These are phyloP conservation scores for Conomelus anceps DNA, from an alignment of 2,888 invertebrate species.

Conservation along the genomic window DNA sequence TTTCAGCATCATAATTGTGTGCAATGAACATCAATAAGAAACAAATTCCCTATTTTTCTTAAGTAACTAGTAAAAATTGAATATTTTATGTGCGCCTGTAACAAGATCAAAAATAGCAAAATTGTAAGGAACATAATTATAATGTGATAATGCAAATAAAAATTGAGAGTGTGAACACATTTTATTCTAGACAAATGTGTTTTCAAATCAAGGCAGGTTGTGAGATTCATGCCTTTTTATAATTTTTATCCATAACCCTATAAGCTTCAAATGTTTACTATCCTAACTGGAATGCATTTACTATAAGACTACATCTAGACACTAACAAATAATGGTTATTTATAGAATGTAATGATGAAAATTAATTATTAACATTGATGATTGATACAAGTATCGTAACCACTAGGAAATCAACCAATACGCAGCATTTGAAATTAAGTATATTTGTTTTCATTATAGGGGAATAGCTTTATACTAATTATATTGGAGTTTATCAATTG, in stretches of 20 bases:
- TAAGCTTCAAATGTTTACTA: not conserved
- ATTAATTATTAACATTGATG: not conserved
- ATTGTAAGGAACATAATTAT: not conserved
- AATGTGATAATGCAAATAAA: not conserved
- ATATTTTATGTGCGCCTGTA: not conserved
- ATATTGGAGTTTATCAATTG: no score
- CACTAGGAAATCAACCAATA: no score
- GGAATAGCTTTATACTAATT: no score
- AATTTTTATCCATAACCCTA: not conserved
- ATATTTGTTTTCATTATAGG: no score
- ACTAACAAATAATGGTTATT: not conserved
- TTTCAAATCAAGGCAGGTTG: not conserved
- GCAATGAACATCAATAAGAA: no score
- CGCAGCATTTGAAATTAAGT: no score
- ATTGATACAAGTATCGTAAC: not conserved
- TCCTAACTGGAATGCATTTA: not conserved
- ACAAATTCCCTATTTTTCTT: no score
- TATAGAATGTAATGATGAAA: not conserved
- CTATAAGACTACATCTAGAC: not conserved
- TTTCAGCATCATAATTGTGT: no score
- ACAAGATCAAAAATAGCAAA: not conserved
- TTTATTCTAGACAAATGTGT: not conserved
- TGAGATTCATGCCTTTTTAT: not conserved
- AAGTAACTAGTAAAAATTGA: no score
- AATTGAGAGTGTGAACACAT: not conserved